Evolutionary conservation across 2,797 vertebrate genomes (phyloP).

Genomic region (Chaetophractus vellerosus): DNA sequence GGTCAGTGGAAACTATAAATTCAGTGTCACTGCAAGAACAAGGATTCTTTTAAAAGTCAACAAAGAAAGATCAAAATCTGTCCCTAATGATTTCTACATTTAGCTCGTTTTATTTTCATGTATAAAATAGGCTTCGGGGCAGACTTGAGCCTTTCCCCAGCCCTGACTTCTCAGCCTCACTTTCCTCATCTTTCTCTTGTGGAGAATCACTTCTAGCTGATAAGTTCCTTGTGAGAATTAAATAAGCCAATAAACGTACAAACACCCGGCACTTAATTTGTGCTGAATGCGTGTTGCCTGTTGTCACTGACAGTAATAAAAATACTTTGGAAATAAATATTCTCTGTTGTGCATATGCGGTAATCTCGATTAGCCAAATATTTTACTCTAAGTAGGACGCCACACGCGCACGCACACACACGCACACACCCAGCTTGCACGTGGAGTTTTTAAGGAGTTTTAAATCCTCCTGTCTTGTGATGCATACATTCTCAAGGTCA

Average conservation of each 20-base stretch:
- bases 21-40: neutral
- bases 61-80: constrained; percentile 29
- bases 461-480: constrained; percentile 26
- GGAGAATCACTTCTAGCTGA: neutral
- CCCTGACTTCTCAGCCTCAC: neutral
- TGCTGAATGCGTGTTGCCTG: neutral
- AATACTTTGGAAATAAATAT: constrained; percentile 19
- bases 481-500: constrained; percentile 39
- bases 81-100: neutral
- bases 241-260: neutral
- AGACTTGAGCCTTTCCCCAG: neutral
- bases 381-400: neutral
- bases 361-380: constrained; percentile 33
- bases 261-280: neutral
- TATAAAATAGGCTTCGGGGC: neutral
- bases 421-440: neutral
- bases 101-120: constrained; percentile 15
- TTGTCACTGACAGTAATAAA: neutral
- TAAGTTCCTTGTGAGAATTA: neutral
- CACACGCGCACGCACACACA: no score
- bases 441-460: constrained; percentile 30
- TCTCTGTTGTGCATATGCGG: neutral
- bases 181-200: neutral
- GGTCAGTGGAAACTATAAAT: neutral
- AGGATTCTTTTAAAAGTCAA: constrained; percentile 32